These are phyloP conservation scores for Eublepharis macularius DNA, from an alignment of 2,113 vertebrate genomes.

Conservation along the genomic window DNA sequence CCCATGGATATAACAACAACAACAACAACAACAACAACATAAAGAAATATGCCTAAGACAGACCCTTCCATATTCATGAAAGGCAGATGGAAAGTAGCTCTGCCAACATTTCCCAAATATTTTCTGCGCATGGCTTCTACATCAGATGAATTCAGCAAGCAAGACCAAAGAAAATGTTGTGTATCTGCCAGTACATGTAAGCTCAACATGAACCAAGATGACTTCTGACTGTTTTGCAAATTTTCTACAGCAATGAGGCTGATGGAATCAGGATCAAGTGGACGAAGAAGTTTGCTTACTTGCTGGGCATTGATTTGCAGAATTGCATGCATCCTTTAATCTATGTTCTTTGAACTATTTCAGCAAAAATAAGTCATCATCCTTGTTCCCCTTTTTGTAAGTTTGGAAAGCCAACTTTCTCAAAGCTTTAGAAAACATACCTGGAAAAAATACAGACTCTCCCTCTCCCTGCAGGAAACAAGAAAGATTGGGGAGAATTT, in stretches of 20 bases:
- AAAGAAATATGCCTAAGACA: neutral
- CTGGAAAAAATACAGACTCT: neutral
- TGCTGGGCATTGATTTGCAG: conserved; percentile 3
- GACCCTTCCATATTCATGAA: neutral
- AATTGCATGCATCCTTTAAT: accelerated
- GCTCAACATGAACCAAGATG: neutral
- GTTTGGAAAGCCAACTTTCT: neutral
- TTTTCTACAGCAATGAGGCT: accelerated
- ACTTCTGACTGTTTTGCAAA: accelerated
- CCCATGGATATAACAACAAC: neutral
- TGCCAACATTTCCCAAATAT: conserved; percentile 9
- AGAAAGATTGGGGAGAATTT: neutral
- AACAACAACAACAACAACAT: no score
- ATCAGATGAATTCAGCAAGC: conserved; percentile 8
- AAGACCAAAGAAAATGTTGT: conserved; percentile 32
- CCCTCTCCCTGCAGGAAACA: neutral
- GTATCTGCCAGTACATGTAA: conserved; percentile 22
- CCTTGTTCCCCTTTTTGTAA: neutral
- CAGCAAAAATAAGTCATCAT: neutral
- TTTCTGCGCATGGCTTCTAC: conserved; percentile 36
- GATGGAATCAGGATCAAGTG: neutral
- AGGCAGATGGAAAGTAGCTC: neutral
- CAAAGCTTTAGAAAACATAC: neutral
- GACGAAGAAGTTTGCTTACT: neutral
- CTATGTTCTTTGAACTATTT: neutral